Base-by-base conservation (phyloP, 2,113 vertebrate genomes). In the Vanacampus margaritifer region DNA sequence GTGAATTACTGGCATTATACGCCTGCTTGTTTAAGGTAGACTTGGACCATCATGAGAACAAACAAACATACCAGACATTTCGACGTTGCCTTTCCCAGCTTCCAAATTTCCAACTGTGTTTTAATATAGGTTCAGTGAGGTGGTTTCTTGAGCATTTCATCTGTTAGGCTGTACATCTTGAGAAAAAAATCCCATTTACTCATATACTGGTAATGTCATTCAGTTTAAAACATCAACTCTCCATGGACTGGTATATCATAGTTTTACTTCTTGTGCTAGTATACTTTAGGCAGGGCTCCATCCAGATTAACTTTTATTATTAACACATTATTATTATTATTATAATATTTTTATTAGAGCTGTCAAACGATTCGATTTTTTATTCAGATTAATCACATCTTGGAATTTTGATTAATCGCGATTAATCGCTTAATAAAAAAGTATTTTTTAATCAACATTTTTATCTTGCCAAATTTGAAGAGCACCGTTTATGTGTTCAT, bases 71-170 rank as follows among this genome's bases (percentile, higher is more conserved):
- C 50, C 58, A 51, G 43, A 75, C 26, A 65, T 43, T 72, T 60
- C 50, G 28, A 64, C 71, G 10, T 26, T 61, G 56, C 32, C 64
- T 64, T 73, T 75, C 43, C 60, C 73, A 65, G 54, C 64, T 62
- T 71, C 50, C 70, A 56, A 9, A 60, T 67, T 64, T 65, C 13
- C 54, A 62, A 12, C 51, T 74, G 69, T 39, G 28, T 75, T 80
- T 81, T 39, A 73, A 45, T 72, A 69, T 65, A 76, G 72, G 72
- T 79, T 71, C 62, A 71, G 68, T 81, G 74, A 70, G 61, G 76
- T 79, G 78, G 58, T 82, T 69, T 71, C 54, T 74, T 3, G 59
- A 73, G 69, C 24, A 71, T 62, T 75, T 3, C 65, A 73, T 72
- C n/a, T 69, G 50, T 75, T 69, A 61, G 53, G 67, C 28, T 73